Evolutionary conservation across 1,140 invertebrate species (phyloP), one percentile per base, ranked within the genome.

Genomic region (Drosophila virilis): DNA sequence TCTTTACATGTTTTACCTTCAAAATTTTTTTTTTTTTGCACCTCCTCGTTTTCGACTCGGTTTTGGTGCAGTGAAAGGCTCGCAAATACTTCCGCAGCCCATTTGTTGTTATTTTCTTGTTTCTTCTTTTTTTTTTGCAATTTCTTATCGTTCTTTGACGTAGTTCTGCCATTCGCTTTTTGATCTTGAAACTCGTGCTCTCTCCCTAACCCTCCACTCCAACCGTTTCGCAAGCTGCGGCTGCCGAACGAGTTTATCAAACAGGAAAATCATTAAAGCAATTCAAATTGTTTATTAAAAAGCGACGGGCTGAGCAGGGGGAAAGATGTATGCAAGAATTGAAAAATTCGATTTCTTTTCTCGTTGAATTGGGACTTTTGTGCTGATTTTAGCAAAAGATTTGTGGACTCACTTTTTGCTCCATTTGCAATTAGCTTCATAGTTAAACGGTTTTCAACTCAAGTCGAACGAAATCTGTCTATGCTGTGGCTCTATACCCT

Each of bases 171-270:
- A 88, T 86, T 86, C 83, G 83, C 83, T 86, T 86, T 86, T 83
- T 86, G 83, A 86, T 86, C 83, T 86, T 86, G 83, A 86, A 86
- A 86, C 81, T 42, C 8, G 40, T 8, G 8, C 38, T 38, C 43
- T 45, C 10, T 48, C 32, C 46, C 40, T 33, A 3, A 13, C n/a
- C 28, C 37, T 38, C 35, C 8, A 9, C 42, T 28, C 17, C 51
- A 54, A 1, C 32, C 2, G 51, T 12, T 54, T 40, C 9, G 52
- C 35, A 40, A 54, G 28, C 32, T 46, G 74, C 58, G 67, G 66
- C 64, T 76, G 68, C n/a, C 79, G 79, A 86, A 86, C 83, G 78
- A 82, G 82, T 86, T 86, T 85, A 80, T 86, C 70, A 69, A 74
- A 74, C 71, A 61, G 66, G 83, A 84, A 86, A 88, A 74, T 68